A percentile compares a stretch with the other conserved stretches of the same genome.
Evolutionary conservation across 2,113 vertebrate species (phyloP).

Genomic region (Phoenicopterus ruber): DNA sequence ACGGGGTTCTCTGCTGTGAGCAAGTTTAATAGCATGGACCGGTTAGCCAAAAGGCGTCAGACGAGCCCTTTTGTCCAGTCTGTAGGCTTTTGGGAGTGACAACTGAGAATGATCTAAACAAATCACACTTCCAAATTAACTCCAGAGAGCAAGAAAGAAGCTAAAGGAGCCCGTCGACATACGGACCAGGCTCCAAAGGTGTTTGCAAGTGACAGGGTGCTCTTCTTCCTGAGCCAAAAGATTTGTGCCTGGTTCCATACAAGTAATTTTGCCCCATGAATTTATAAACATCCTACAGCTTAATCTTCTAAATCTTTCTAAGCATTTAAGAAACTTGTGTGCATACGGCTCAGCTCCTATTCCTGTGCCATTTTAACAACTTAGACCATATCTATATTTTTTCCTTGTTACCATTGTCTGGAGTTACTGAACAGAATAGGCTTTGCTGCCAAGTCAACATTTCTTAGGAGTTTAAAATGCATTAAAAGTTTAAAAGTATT

Average conservation of each 20-base stretch:
- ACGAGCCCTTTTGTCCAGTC: not conserved
- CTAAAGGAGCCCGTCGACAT: not conserved
- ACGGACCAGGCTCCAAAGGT: not conserved
- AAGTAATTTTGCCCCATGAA: not conserved
- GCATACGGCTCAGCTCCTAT: not conserved
- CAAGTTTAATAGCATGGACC: not conserved
- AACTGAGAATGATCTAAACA: not conserved
- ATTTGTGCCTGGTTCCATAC: not conserved
- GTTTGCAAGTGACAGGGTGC: not conserved
- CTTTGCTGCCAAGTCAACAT: not conserved
- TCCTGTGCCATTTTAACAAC: not conserved
- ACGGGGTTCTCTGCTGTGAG: not conserved
- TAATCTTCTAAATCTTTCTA: not conserved
- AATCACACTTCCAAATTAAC: not conserved
- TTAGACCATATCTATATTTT: not conserved
- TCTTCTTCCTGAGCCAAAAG: not conserved
- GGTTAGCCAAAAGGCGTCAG: not conserved
- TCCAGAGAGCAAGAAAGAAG: not conserved
- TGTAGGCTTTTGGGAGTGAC: not conserved
- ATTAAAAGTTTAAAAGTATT: not conserved
- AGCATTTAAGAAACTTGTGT: not conserved
- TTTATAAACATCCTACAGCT: not conserved
- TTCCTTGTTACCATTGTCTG: not conserved
- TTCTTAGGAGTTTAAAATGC: not conserved
- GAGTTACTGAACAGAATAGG: not conserved